Evolutionary conservation across 2,797 vertebrate genomes (phyloP).

Genomic region (Tympanoctomys barrerae): DNA sequence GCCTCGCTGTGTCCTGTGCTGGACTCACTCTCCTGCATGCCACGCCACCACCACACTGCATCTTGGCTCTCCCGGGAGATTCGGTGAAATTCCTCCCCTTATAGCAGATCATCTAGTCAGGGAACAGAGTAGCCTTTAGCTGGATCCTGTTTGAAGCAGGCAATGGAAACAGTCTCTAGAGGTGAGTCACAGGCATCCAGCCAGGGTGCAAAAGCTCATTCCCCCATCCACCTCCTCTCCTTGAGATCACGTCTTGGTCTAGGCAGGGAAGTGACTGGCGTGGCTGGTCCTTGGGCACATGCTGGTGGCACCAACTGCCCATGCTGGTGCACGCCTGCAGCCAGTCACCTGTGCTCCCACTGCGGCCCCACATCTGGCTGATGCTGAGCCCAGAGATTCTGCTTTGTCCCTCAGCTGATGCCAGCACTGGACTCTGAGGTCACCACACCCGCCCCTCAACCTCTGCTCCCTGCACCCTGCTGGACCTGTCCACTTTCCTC

Average conservation of each 20-base stretch:
- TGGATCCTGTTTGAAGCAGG: too few relatives aligned
- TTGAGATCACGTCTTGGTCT: neutral
- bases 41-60: neutral
- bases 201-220: accelerated
- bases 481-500: neutral
- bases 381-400: neutral
- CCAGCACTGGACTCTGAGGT: neutral
- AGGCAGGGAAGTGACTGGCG: accelerated
- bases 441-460: neutral
- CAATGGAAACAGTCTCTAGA: neutral
- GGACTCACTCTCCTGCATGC: neutral
- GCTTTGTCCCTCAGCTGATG: neutral
- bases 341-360: accelerated
- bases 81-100: neutral
- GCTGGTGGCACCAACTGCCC: neutral
- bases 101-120: neutral
- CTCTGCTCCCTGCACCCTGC: neutral
- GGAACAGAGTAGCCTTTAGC: neutral
- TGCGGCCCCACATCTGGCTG: neutral
- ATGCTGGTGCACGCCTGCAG: too few relatives aligned
- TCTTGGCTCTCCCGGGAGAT: neutral
- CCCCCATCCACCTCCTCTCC: neutral
- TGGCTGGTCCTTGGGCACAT: neutral
- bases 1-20: accelerated
- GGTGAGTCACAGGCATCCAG: accelerated